Base-by-base conservation (phyloP, 2,113 vertebrate genomes). In the Bufo bufo region DNA sequence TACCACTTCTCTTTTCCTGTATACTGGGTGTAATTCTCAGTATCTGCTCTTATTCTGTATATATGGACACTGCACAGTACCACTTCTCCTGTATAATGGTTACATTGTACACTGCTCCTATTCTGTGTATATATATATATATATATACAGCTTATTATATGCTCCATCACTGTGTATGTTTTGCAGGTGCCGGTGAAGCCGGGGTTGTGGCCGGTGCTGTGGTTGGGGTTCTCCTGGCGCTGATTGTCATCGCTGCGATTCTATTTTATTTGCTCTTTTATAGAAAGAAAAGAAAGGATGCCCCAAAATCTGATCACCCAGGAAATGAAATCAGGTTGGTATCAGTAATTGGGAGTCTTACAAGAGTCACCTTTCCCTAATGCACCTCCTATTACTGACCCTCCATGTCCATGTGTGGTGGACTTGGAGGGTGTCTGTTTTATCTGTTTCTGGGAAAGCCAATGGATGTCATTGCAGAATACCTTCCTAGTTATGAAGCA, bases 181-280 rank as follows among this genome's bases (percentile, higher is more conserved):
- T 86, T 47, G 71, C 86, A 93, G 93, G 87, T 3, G 11, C 74
- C 17, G 86, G 89, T 4, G 61, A 90, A 83, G 93, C 93, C 59
- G 91, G 93, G 56, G 91, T 84, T 2, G 84, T 93, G 77, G 93
- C 92, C 0, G 94, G 93, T 13, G 92, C 92, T 4, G 81, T 95
- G 66, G 91, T 94, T 19, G 94, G 94, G 16, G 90, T 92, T 43
- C 90, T 94, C 54, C 85, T 96, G 52, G 89, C 85, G 0, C 23
- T 95, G 47, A 85, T 95, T 10, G 66, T 95, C 83, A 82, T 95
- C n/a, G 91, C 85, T 0, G 90, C 92, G 0, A 83, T 90, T 52
- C 85, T 69, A 0, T 77, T 91, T 81, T 94, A 86, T 71, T 33
- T 92, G 33, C 59, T 91, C 19, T 90, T 49, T n/a, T 89, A 88